These are phyloP conservation scores for Macrosoma leucophasiata DNA, from an alignment of 2,888 invertebrate species.

Conservation along the genomic window DNA sequence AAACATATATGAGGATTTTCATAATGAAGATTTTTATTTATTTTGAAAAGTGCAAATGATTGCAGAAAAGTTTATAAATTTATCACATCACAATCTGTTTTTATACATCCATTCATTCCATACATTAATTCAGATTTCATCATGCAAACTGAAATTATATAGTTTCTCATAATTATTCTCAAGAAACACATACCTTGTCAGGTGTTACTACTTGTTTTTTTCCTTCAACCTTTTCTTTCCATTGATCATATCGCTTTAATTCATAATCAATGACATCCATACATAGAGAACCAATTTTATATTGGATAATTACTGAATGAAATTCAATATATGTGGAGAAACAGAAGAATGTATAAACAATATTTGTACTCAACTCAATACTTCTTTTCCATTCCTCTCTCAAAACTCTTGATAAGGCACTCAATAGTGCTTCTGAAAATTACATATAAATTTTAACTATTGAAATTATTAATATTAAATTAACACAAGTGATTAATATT, in stretches of 20 bases:
- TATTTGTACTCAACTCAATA: conserved; percentile 96
- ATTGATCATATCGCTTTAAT: conserved; percentile 93
- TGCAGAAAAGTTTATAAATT: background rate
- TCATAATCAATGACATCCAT: conserved; percentile 98
- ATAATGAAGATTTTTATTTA: too few relatives aligned
- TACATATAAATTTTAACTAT: background rate
- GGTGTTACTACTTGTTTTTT: conserved; percentile 62
- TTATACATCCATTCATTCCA: too few relatives aligned
- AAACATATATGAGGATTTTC: too few relatives aligned
- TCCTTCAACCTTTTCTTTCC: conserved; percentile 82
- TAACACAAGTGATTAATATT: background rate
- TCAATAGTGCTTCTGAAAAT: conserved; percentile 90
- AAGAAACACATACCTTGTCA: conserved; percentile 49
- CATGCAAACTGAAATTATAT: too few relatives aligned
- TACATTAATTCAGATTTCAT: too few relatives aligned
- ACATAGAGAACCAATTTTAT: conserved; percentile 97
- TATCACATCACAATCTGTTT: too few relatives aligned
- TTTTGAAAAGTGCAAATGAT: too few relatives aligned
- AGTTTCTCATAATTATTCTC: too few relatives aligned
- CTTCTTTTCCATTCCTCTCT: conserved; percentile 99
- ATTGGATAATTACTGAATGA: conserved; percentile 95
- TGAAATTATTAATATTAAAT: background rate
- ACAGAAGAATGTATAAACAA: conserved; percentile 97
- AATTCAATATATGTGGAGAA: conserved; percentile 97
- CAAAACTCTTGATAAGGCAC: conserved; percentile 95